phyloP scores from a whole-genome alignment of 2,888 invertebrate genomes.

The Harpalus rufipes region DNA sequence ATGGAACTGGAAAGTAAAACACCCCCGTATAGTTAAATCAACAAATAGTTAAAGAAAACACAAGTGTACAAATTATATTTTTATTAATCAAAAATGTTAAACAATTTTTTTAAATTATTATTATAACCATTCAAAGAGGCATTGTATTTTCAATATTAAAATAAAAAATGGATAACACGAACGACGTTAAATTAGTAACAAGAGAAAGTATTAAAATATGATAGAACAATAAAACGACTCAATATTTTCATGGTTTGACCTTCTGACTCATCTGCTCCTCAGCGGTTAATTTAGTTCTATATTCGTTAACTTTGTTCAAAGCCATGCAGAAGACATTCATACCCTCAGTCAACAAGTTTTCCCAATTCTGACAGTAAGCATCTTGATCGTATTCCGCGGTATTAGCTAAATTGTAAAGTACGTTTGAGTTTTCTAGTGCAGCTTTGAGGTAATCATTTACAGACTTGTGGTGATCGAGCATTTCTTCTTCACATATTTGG shows the following conservation, averaged over 20 bases:
- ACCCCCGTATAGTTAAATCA: too few species aligned
- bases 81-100: slow-evolving; percentile 47
- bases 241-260: slow-evolving; percentile 77
- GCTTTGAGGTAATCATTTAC: slow-evolving; percentile 85
- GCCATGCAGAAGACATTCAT: slow-evolving; percentile 86
- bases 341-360: slow-evolving; percentile 89
- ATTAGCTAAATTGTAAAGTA: slow-evolving; percentile 88
- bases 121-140: slow-evolving; percentile 9
- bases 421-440: slow-evolving; percentile 85
- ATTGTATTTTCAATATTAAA: slow-evolving; percentile 12
- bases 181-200: slow-evolving; percentile 46
- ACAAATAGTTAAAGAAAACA: too few species aligned
- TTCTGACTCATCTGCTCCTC: slow-evolving; percentile 94
- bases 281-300: slow-evolving; percentile 91
- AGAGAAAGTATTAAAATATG: slow-evolving; percentile 37
- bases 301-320: slow-evolving; percentile 88
- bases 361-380: slow-evolving; percentile 94
- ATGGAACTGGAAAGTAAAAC: too few species aligned
- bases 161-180: slow-evolving; percentile 40
- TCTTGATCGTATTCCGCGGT: slow-evolving; percentile 98
- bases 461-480: slow-evolving; percentile 94
- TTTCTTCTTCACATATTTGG: slow-evolving; percentile 95
- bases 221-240: slow-evolving; percentile 30
- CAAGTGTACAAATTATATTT: slow-evolving; percentile 25
- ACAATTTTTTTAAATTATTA: slow-evolving; percentile 47